A percentile compares a stretch with the other conserved stretches of the same genome.
These are phyloP conservation scores for Ceratotherium simum DNA, from an alignment of 2,113 vertebrate genomes.

Conservation along the genomic window DNA sequence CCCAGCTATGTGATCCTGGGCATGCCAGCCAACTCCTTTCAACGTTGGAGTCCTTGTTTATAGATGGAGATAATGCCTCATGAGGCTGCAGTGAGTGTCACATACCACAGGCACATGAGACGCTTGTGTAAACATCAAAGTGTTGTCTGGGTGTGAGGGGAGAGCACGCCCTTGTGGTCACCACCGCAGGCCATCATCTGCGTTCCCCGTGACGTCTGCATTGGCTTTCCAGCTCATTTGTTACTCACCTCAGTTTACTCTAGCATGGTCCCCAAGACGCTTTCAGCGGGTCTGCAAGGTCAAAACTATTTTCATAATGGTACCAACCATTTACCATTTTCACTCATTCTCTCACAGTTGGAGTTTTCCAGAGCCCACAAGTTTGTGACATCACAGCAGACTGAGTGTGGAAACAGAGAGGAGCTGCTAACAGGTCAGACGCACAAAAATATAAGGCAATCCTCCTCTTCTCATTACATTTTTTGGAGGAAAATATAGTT, in stretches of 20 bases:
- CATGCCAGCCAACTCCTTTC: neutral
- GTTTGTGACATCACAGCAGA: neutral
- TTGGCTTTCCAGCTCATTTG: neutral
- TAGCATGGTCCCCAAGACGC: neutral
- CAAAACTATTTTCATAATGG: slow-evolving; percentile 50
- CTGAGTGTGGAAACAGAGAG: neutral
- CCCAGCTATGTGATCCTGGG: neutral
- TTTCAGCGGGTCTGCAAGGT: neutral
- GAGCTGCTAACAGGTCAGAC: neutral
- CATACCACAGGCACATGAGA: neutral
- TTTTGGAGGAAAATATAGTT: neutral
- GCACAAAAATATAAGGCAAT: neutral
- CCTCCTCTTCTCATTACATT: neutral
- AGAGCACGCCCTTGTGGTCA: neutral
- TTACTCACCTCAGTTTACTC: neutral
- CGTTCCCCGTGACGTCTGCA: neutral
- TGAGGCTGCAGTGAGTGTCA: neutral
- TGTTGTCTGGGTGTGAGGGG: neutral
- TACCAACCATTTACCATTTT: neutral
- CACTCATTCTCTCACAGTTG: neutral
- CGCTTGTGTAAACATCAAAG: neutral
- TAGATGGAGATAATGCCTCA: neutral
- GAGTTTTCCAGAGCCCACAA: neutral
- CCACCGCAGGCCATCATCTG: neutral
- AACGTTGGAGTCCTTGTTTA: neutral